phyloP scores from a whole-genome alignment of 1,140 invertebrate species.

The Panagrolaimus sp. region DNA sequence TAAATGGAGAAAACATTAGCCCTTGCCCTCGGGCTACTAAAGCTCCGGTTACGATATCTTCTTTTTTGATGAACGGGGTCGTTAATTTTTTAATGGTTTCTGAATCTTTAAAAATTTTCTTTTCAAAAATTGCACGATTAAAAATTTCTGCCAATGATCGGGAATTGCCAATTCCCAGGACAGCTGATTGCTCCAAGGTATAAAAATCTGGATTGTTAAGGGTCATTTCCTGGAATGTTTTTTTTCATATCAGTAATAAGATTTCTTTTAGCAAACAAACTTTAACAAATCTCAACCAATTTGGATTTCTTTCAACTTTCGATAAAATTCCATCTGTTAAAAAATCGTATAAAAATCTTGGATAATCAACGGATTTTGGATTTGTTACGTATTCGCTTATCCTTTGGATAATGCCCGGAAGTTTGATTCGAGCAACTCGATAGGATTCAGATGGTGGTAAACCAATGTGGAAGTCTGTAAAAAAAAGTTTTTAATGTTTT shows the following conservation, averaged over 20 bases:
- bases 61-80: conserved; percentile 9
- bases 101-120: conserved; percentile 7
- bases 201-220: conserved; percentile 44
- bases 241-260: conserved; percentile 14
- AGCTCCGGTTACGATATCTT: conserved; percentile 30
- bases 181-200: conserved; percentile 47
- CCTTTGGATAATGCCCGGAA: conserved; percentile 32
- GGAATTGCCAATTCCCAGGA: conserved; percentile 58
- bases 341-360: conserved; percentile 28
- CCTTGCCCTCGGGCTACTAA: conserved; percentile 27
- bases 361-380: conserved; percentile 37
- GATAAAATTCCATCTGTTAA: conserved; percentile 30
- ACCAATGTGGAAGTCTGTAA: conserved; percentile 39
- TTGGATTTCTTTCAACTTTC: conserved; percentile 37
- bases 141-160: conserved; percentile 55
- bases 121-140: conserved; percentile 26
- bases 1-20: conserved; percentile 25
- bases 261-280: neutral
- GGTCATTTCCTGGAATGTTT: conserved; percentile 37
- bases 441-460: conserved; percentile 32
- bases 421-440: conserved; percentile 41
- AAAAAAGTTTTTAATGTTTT: neutral
- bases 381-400: conserved; percentile 36
- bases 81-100: conserved; percentile 20
- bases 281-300: conserved; percentile 41